These are phyloP conservation scores for Burhinus oedicnemus DNA, from an alignment of 2,113 vertebrate species.

Conservation along the genomic window DNA sequence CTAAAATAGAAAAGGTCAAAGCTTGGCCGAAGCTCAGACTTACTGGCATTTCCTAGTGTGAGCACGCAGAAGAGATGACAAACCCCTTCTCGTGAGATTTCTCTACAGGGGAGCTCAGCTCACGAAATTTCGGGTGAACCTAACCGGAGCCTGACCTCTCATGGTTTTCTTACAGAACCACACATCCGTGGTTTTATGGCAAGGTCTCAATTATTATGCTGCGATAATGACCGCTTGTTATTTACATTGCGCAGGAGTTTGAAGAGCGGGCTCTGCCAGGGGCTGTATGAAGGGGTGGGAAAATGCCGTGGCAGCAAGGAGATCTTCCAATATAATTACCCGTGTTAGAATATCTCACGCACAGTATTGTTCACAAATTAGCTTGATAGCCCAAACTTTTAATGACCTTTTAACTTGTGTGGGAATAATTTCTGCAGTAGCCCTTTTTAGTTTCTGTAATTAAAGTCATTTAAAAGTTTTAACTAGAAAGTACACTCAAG, in stretches of 20 bases:
- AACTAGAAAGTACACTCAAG: conserved; percentile 53
- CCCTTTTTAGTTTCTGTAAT: conserved; percentile 44
- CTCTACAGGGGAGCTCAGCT: background rate
- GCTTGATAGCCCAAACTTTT: background rate
- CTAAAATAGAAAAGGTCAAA: background rate
- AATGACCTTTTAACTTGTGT: conserved; percentile 15
- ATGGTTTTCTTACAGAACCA: background rate
- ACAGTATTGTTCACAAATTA: background rate
- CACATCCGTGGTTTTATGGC: background rate
- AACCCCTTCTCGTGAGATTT: background rate
- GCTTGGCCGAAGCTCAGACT: background rate
- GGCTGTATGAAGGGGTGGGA: accelerated
- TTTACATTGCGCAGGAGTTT: background rate
- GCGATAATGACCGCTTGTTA: background rate
- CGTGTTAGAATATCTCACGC: background rate
- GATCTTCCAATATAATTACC: background rate
- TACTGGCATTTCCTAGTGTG: accelerated
- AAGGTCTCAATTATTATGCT: background rate
- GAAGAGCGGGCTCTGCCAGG: background rate
- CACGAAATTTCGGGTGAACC: background rate
- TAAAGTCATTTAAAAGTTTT: conserved; percentile 64
- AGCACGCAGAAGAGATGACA: background rate
- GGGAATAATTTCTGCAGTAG: background rate
- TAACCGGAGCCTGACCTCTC: background rate
- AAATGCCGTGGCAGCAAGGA: background rate